phyloP scores from a whole-genome alignment of 2,113 vertebrate genomes.

The Rhipidura dahli region DNA sequence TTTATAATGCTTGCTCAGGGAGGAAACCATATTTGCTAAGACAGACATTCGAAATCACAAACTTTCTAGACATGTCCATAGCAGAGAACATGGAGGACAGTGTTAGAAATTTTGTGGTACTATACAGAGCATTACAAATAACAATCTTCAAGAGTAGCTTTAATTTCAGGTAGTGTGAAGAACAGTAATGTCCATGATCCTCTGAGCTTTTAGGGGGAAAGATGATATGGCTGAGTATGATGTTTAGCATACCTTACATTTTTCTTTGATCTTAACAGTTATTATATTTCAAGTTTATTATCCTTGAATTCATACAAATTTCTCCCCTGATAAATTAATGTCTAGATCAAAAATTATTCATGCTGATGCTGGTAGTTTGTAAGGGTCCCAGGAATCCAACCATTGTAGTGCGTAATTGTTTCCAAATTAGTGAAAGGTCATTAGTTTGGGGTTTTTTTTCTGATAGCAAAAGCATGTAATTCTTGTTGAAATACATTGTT shows the following conservation, averaged over 20 bases:
- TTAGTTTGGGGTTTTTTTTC: background rate
- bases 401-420: background rate
- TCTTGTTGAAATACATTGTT: background rate
- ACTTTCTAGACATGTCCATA: background rate
- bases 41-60: background rate
- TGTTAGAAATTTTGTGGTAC: background rate
- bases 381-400: background rate
- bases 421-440: background rate
- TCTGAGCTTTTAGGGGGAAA: background rate
- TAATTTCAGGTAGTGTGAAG: background rate
- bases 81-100: background rate
- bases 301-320: background rate
- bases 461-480: background rate
- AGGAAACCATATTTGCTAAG: background rate
- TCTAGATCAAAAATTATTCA: background rate
- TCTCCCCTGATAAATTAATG: background rate
- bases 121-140: background rate
- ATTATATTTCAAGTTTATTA: background rate
- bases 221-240: too few relatives aligned
- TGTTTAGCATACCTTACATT: fast-evolving
- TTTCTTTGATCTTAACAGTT: background rate
- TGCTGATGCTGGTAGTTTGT: background rate
- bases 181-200: background rate
- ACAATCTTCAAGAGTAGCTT: background rate
- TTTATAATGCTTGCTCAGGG: background rate